Evolutionary conservation across 2,888 invertebrate species (phyloP), one percentile per base, ranked within the genome.

Genomic region (Miltochrista miniata): DNA sequence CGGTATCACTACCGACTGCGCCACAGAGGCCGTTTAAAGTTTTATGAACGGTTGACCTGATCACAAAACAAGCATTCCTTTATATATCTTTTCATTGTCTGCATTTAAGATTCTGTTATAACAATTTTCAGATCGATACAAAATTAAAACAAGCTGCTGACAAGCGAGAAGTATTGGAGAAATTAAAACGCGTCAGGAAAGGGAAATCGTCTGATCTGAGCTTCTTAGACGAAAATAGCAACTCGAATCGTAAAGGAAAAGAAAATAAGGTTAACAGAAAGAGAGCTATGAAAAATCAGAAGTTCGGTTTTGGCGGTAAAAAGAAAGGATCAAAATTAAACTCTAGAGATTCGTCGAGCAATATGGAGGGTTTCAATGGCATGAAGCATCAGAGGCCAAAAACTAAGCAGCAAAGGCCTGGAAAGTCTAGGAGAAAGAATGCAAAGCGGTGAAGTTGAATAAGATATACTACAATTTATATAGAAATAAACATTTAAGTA

Each of bases 281-380:
- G 79, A 91, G 95, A 59, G 93, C 94, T 58, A 90, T 92, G 72
- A 97, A 96, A 76, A 95, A 98, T 77, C 93, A 95, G 51, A 98
- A 96, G 81, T 99, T 96, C 87, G 99, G 99, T 0, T 98, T 96
- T 86, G 99, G 99, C 31, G 99, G 99, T 0, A 98, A 97, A 80
- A 99, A 99, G 90, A 96, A 96, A 74, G 96, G 98, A 0, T 93
- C 93, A 0, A 99, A 99, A 81, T 87, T 93, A 40, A 99, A 99
- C 76, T 97, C 97, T 0, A 95, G 94, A 63, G 94, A 96, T 0
- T 98, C 98, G 61, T 91, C 95, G 0, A 93, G 93, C 31, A 94
- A 95, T 75, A 92, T 95, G 71, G 93, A 93, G 12, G 94, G 94
- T 0, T 90, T 89, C 36, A 91, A 91, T 53, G 89, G 90, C 41